A percentile compares a stretch with the other conserved stretches of the same genome.
Conservation (phyloP, 2,888 invertebrate species). For the Enchytraeus crypticus region DNA sequence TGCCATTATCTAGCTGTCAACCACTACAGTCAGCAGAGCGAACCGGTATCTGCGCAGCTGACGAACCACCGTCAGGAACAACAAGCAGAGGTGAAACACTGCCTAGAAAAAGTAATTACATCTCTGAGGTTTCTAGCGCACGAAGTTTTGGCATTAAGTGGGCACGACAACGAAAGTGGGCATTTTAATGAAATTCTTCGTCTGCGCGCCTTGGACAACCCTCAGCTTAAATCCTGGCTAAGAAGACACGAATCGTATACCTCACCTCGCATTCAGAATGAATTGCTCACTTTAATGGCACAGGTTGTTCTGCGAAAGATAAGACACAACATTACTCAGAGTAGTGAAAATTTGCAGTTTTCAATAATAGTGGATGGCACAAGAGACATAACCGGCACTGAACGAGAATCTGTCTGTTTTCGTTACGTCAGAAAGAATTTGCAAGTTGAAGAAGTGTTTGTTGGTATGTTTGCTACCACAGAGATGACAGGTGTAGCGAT, state of each 20-base stretch:
- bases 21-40: no score
- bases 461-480: neutral
- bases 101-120: no score
- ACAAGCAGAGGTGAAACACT: no score
- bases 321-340: no score
- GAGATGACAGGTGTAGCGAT: neutral
- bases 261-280: neutral
- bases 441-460: neutral
- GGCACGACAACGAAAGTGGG: neutral
- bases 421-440: neutral
- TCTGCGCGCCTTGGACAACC: neutral
- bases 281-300: neutral
- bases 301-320: neutral
- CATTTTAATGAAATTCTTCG: neutral
- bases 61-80: no score
- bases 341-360: no score
- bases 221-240: neutral
- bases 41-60: no score
- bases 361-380: neutral
- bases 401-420: neutral
- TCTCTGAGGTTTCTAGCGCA: neutral
- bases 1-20: no score
- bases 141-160: neutral
- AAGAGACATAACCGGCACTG: neutral
- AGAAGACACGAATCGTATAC: neutral